Base-by-base conservation (phyloP, 2,797 vertebrate species). In the Rhadinocentrus ornatus region DNA sequence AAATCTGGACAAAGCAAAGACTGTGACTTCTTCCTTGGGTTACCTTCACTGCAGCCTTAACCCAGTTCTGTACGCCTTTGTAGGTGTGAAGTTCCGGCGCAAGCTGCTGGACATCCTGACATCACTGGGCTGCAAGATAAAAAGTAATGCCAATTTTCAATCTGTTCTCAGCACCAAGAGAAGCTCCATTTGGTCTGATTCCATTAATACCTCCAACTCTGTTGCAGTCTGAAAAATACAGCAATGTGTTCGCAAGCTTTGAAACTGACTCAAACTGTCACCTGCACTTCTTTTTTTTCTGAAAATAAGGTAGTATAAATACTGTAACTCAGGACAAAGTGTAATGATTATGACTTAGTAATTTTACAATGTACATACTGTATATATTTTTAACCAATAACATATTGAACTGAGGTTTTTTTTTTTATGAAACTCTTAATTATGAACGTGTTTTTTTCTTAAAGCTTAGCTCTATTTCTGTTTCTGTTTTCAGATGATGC, bases 21-120 rank as follows among this genome's bases (percentile, higher is more conserved):
- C 69, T 0, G 26, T 95, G 75, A 95, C 96, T 0, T 87, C 92
- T 0, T 85, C 83, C 1, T 1, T 96, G 29, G 96, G 95, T 0
- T 96, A 95, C 80, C 64, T 96, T 68, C 96, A 97, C 87, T 95
- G 95, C 90, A 95, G 96, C 85, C 91, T 97, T 37, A 97, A 97
- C 75, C 96, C 96, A 0, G 65, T 97, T 71, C 94, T 97, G 63
- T 97, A 97, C 0, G 96, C 96, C 15, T 97, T 97, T 3, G 91
- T 97, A n/a, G 95, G 95, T 0, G 89, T 94, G 54, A 97, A 96
- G 84, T 97, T 98, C 81, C 89, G 95, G 3, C 93, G 87, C 60
- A 92, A 94, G 24, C 92, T 96, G 83, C 55, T 95, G 65, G 74
- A 84, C 4, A 80, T 96, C 31, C 69, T 96, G 41, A 82, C 62